Conservation (phyloP, 53 echinoderm and acorn worm genomes). For the Hippasteria phrygiana region DNA sequence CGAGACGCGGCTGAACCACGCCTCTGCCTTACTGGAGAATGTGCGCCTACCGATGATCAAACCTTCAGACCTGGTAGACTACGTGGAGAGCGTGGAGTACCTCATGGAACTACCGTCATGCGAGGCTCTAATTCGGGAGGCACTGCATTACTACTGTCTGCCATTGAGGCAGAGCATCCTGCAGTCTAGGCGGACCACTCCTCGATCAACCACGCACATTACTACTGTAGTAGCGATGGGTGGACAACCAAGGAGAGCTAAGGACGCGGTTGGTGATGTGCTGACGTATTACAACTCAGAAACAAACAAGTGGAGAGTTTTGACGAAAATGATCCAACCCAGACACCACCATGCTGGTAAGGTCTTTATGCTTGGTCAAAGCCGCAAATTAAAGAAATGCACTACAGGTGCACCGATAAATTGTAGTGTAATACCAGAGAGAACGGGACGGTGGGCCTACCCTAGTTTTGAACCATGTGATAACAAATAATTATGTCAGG, state of each 20-base stretch:
- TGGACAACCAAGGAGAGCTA: conserved; percentile 84
- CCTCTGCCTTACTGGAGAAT: conserved; percentile 65
- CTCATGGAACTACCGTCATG: conserved; percentile 80
- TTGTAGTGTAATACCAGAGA: no score
- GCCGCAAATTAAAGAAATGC: no score
- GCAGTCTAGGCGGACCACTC: conserved; percentile 85
- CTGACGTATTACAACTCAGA: conserved; percentile 78
- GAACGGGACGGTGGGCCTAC: no score
- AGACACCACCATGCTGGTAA: conserved; percentile 94
- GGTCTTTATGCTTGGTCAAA: no score
- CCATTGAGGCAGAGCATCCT: conserved; percentile 88
- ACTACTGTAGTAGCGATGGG: conserved; percentile 82
- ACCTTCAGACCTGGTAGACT: conserved; percentile 88
- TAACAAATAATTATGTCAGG: no score
- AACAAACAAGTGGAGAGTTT: conserved; percentile 70
- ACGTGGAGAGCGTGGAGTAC: conserved; percentile 83
- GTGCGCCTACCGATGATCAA: conserved; percentile 91
- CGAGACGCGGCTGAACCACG: conserved; percentile 54
- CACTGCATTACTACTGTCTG: conserved; percentile 93
- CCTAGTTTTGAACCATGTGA: no score
- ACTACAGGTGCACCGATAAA: no score
- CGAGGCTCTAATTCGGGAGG: conserved; percentile 87
- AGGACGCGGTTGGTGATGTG: conserved; percentile 75
- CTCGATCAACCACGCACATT: conserved; percentile 72
- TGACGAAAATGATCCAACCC: conserved; percentile 83